Conservation (phyloP, 2,888 invertebrate species). For the Candidula unifasciata region DNA sequence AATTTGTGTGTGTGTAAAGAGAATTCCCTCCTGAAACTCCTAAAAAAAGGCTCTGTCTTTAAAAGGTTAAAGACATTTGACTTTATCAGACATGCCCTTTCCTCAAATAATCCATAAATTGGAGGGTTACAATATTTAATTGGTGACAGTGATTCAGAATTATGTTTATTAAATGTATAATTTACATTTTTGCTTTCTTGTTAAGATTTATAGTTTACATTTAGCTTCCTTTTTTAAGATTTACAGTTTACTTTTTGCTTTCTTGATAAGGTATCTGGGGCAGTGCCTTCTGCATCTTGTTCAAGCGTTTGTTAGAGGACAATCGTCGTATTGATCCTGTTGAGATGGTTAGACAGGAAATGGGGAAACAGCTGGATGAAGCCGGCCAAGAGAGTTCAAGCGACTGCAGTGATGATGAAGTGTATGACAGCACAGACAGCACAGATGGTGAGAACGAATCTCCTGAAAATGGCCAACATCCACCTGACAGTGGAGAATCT, state of each 20-base stretch:
- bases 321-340: constrained; percentile 72
- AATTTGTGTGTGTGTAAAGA: too few species aligned
- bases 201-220: constrained; percentile 65
- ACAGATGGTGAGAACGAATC: constrained; percentile 55
- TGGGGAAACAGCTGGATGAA: constrained; percentile 66
- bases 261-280: constrained; percentile 79
- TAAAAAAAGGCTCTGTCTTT: too few species aligned
- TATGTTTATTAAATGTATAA: too few species aligned
- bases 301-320: constrained; percentile 77
- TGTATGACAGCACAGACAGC: constrained; percentile 50
- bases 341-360: constrained; percentile 71
- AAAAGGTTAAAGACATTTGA: too few species aligned
- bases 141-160: too few species aligned
- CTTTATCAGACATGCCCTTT: too few species aligned
- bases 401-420: constrained; percentile 66
- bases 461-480: constrained; percentile 16
- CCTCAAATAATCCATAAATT: too few species aligned
- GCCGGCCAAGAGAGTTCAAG: constrained; percentile 64
- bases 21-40: too few species aligned
- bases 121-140: too few species aligned
- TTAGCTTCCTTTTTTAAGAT: neutral
- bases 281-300: constrained; percentile 79
- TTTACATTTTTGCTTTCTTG: constrained; percentile 21
- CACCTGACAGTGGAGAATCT: neutral
- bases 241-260: neutral